A percentile compares a stretch with the other conserved stretches of the same genome.
These are phyloP conservation scores for Mastacembelus armatus DNA, from an alignment of 2,797 vertebrate genomes.

Conservation along the genomic window DNA sequence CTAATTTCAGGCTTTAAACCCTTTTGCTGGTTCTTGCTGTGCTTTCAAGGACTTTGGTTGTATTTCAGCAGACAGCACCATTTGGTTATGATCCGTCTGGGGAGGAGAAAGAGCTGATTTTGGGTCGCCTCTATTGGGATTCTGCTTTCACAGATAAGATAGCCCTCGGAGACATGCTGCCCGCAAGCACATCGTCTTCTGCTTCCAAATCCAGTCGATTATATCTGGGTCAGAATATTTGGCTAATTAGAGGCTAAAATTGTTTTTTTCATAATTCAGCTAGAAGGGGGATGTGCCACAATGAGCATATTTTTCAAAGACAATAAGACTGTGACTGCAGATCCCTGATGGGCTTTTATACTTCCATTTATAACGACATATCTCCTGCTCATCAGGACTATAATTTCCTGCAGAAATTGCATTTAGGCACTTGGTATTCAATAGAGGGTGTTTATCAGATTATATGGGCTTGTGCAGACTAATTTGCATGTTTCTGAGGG, in stretches of 20 bases:
- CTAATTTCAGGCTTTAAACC: slow-evolving; percentile 42
- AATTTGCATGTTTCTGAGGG: slow-evolving; percentile 75
- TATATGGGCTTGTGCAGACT: slow-evolving; percentile 71
- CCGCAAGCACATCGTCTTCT: slow-evolving; percentile 57
- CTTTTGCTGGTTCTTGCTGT: slow-evolving; percentile 36
- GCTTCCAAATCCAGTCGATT: slow-evolving; percentile 65
- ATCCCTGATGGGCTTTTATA: slow-evolving; percentile 65
- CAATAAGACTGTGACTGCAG: slow-evolving; percentile 68
- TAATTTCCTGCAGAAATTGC: slow-evolving; percentile 78
- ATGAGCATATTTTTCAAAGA: slow-evolving; percentile 69
- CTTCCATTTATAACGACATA: slow-evolving; percentile 63
- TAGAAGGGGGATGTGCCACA: slow-evolving; percentile 49
- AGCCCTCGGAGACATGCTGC: slow-evolving; percentile 55
- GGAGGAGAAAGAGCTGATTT: slow-evolving; percentile 58
- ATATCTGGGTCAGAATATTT: slow-evolving; percentile 81
- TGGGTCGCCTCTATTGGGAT: slow-evolving; percentile 64
- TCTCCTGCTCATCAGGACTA: slow-evolving; percentile 73
- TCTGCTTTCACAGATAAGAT: slow-evolving; percentile 70
- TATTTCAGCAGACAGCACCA: slow-evolving; percentile 56
- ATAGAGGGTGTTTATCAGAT: slow-evolving; percentile 78
- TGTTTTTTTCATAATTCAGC: slow-evolving; percentile 60
- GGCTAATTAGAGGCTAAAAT: slow-evolving; percentile 77
- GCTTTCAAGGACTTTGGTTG: slow-evolving; percentile 65
- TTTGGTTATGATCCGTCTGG: slow-evolving; percentile 64
- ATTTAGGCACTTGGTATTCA: slow-evolving; percentile 75